Conservation (phyloP, 2,797 vertebrate species). For the Chanos chanos region DNA sequence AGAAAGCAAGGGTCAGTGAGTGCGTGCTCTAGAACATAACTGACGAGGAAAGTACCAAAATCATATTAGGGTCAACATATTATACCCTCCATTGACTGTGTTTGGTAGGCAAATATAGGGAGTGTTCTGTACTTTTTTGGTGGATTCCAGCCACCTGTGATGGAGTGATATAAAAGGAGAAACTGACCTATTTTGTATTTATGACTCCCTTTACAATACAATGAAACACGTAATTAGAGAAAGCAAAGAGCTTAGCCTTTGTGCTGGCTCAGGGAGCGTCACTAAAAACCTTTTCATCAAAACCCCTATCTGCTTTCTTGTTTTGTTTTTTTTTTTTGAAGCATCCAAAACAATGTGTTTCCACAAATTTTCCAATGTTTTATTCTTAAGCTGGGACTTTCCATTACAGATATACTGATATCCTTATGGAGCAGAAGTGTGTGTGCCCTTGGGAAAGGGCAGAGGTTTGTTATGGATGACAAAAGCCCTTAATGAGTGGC, state of each 20-base stretch:
- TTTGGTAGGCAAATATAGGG: not conserved
- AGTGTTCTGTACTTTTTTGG: conserved; percentile 20
- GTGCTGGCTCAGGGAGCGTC: conserved; percentile 1
- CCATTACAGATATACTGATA: conserved; percentile 1
- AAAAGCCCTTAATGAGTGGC: too few relatives aligned
- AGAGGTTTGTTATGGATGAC: too few relatives aligned
- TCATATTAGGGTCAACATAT: not conserved
- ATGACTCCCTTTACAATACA: too few relatives aligned
- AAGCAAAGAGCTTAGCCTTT: not conserved
- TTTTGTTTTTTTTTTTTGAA: not conserved
- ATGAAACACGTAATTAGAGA: too few relatives aligned
- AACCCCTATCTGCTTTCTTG: conserved; percentile 11
- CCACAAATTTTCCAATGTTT: conserved; percentile 21
- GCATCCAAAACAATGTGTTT: conserved; percentile 2
- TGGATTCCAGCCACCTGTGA: conserved; percentile 29
- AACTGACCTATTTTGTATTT: not conserved
- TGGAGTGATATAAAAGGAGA: not conserved
- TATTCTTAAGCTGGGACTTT: conserved; percentile 25
- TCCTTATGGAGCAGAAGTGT: not conserved
- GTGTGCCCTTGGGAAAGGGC: not conserved
- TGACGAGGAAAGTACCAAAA: conserved; percentile 10
- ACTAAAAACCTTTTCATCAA: conserved; percentile 8
- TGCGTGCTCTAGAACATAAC: too few relatives aligned
- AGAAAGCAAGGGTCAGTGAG: too few relatives aligned
- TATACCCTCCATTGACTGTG: not conserved